Percentiles rank a stretch among this genome's conserved stretches.
Conservation (phyloP, 2,888 invertebrate genomes). For the Empis stercorea region DNA sequence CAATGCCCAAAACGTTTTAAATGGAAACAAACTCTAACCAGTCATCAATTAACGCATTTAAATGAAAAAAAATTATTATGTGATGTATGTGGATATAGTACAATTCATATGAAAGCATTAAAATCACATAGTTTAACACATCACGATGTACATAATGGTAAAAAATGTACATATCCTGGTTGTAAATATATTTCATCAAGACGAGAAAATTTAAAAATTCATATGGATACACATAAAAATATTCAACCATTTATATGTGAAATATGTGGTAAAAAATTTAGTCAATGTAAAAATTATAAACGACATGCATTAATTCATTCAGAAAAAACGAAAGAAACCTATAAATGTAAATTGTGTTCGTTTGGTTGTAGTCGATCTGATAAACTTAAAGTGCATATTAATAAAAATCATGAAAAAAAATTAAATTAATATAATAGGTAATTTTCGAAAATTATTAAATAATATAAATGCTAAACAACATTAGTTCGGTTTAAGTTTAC, state of each 20-base stretch:
- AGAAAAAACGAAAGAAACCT: slow-evolving; percentile 22
- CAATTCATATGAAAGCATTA: slow-evolving; percentile 41
- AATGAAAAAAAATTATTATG: slow-evolving; percentile 41
- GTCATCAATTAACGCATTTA: slow-evolving; percentile 41
- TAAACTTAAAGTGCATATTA: slow-evolving; percentile 40
- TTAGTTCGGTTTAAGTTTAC: too few relatives aligned
- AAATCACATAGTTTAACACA: slow-evolving; percentile 41
- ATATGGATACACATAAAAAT: slow-evolving; percentile 41
- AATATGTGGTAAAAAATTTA: slow-evolving; percentile 43
- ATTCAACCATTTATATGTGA: slow-evolving; percentile 44
- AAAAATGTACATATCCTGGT: slow-evolving; percentile 37
- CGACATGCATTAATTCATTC: slow-evolving; percentile 29
- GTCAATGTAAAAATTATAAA: slow-evolving; percentile 41
- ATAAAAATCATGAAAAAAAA: too few relatives aligned
- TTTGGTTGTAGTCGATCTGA: slow-evolving; percentile 40
- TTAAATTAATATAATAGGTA: too few relatives aligned
- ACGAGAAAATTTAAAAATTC: slow-evolving; percentile 42
- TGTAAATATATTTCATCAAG: slow-evolving; percentile 39
- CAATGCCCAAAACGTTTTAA: slow-evolving; percentile 42
- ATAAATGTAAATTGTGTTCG: slow-evolving; percentile 37
- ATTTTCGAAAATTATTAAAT: too few relatives aligned
- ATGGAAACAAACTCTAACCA: slow-evolving; percentile 44
- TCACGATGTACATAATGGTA: slow-evolving; percentile 39
- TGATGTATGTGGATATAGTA: slow-evolving; percentile 44
- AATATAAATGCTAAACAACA: too few relatives aligned